phyloP scores from a whole-genome alignment of 2,113 vertebrate genomes.

The Takifugu bimaculatus region DNA sequence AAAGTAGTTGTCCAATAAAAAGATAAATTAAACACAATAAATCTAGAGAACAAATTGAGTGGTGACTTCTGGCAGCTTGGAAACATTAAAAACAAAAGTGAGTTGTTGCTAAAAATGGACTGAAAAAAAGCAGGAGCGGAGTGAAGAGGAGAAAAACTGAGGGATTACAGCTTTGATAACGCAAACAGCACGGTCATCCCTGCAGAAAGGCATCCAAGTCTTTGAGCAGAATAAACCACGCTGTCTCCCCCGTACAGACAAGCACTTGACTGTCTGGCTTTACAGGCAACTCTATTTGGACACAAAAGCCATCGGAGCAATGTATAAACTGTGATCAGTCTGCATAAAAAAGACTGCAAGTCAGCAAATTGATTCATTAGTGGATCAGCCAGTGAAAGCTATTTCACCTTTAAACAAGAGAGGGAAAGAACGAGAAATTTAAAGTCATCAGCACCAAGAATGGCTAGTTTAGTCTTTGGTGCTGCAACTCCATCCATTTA shows the following conservation, averaged over 20 bases:
- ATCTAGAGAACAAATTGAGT: conserved; percentile 1
- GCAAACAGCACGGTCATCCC: conserved; percentile 28
- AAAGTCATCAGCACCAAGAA: not conserved
- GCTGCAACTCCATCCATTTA: too few relatives aligned
- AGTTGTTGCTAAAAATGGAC: conserved; percentile 46
- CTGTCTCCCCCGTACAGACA: conserved; percentile 28
- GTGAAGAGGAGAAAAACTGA: conserved; percentile 40
- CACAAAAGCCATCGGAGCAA: conserved; percentile 22
- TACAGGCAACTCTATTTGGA: conserved; percentile 37
- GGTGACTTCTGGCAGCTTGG: conserved; percentile 10
- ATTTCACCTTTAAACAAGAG: not conserved
- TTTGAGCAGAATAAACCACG: conserved; percentile 34
- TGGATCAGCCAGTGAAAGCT: conserved; percentile 19
- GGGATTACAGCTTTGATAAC: conserved; percentile 48
- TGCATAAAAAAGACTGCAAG: conserved; percentile 5
- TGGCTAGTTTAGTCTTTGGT: too few relatives aligned
- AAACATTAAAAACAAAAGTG: conserved; percentile 26
- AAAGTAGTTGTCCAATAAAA: not conserved
- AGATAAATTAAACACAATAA: not conserved
- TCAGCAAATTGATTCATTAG: not conserved
- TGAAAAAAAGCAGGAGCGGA: conserved; percentile 7
- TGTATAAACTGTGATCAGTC: conserved; percentile 23
- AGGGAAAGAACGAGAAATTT: not conserved
- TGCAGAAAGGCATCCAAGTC: conserved; percentile 23
- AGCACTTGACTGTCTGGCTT: conserved; percentile 35